Percentiles rank a stretch among this genome's conserved stretches.
These are phyloP conservation scores for Allophyes oxyacanthae DNA, from an alignment of 2,888 invertebrate genomes.

Conservation along the genomic window DNA sequence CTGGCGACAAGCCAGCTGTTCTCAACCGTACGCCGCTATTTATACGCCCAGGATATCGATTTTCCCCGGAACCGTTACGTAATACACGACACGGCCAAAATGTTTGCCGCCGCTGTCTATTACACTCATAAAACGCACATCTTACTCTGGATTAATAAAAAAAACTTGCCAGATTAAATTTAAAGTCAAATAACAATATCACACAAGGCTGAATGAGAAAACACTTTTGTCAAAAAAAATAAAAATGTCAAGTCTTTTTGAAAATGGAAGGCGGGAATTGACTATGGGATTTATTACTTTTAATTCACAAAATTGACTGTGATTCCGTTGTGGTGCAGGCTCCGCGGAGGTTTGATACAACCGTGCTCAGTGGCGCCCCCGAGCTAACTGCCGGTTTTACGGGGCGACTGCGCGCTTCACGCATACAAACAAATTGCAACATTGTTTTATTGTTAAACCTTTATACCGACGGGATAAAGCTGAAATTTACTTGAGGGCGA, in stretches of 20 bases:
- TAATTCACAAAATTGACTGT: conserved; percentile 69
- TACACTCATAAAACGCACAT: conserved; percentile 74
- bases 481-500: conserved; percentile 54
- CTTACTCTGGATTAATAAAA: conserved; percentile 54
- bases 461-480: conserved; percentile 55
- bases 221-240: conserved; percentile 18
- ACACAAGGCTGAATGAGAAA: conserved; percentile 21
- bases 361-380: conserved; percentile 80
- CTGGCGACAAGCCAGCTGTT: conserved; percentile 85
- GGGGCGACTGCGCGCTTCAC: conserved; percentile 79
- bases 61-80: conserved; percentile 86
- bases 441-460: conserved; percentile 50
- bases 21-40: conserved; percentile 82
- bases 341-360: conserved; percentile 65
- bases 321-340: conserved; percentile 56
- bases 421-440: conserved; percentile 58
- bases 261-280: conserved; percentile 75
- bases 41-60: conserved; percentile 87
- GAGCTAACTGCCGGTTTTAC: conserved; percentile 73
- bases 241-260: conserved; percentile 20
- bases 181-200: conserved; percentile 18
- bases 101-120: conserved; percentile 74
- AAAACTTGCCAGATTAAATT: conserved; percentile 41
- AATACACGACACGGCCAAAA: conserved; percentile 77
- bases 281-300: conserved; percentile 59